Conservation (phyloP, 35 echinoderm and acorn worm genomes). For the Chiridota heheva region DNA sequence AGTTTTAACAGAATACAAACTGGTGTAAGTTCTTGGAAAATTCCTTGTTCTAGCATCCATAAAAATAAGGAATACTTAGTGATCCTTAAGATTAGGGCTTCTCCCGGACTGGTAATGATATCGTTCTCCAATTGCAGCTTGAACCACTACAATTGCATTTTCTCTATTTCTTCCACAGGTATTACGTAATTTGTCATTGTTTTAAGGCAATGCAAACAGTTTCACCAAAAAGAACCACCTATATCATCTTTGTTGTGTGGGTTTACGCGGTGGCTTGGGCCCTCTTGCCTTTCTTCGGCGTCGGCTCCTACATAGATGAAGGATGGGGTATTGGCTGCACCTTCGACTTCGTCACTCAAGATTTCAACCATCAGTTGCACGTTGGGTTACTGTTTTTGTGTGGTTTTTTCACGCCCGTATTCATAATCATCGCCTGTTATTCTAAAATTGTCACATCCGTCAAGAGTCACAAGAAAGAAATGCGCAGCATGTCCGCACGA, state of each 20-base stretch:
- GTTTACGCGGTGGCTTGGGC: conserved; percentile 76
- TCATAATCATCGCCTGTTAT: conserved; percentile 68
- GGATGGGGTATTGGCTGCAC: conserved; percentile 88
- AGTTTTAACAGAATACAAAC: too few species aligned
- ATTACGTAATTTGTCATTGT: conserved; percentile 93
- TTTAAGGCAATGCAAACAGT: conserved; percentile 63
- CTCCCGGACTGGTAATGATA: background rate
- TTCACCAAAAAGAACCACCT: conserved; percentile 33
- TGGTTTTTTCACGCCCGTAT: conserved; percentile 64
- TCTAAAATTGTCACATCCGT: conserved; percentile 61
- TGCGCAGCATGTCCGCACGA: too few species aligned
- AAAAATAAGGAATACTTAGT: too few species aligned
- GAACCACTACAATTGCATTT: background rate
- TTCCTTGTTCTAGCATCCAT: background rate
- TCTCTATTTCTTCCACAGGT: conserved; percentile 53
- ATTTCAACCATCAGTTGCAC: conserved; percentile 43
- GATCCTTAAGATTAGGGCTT: too few species aligned
- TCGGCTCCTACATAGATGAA: conserved; percentile 82
- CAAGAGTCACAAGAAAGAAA: conserved; percentile 49
- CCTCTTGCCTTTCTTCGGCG: conserved; percentile 63
- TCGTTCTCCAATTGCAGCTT: background rate
- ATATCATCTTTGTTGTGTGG: conserved; percentile 74
- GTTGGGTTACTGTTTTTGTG: conserved; percentile 59
- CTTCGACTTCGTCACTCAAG: conserved; percentile 70
- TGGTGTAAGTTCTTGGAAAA: too few species aligned